Evolutionary conservation across 2,797 vertebrate species (phyloP), one percentile per base, ranked within the genome.

Genomic region (Thamnophis elegans): DNA sequence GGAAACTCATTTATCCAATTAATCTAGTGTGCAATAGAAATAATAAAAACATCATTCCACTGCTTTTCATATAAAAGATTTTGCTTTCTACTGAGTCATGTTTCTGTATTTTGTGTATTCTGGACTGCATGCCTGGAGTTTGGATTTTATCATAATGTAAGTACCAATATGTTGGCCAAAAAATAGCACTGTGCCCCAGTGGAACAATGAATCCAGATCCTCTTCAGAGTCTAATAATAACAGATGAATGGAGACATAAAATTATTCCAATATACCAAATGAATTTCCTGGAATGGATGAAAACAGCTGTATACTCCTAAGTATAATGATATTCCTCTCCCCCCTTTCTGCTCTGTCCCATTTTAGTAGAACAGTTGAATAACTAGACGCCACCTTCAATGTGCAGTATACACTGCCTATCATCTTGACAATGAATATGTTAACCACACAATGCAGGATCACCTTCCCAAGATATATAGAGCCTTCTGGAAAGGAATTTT

Each of bases 181-280:
- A 82, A 47, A 47, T 82, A 42, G 10, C 10, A 25, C 42, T 47
- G 42, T 12, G 42, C 20, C 22, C 10, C 42, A 82, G 42, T 82
- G 42, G 10, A 82, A 82, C 42, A 82, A 25, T 82, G 73, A 25
- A 82, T 20, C 56, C 73, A 68, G 92, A 94, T 91, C 91, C 92
- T 94, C 89, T 89, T 16, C 90, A 5, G 42, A 26, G n/a, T 60
- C 18, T 60, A 85, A 85, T 20, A 91, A 60, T 42, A 78, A 85
- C 28, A 60, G 20, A 10, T 16, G 13, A 22, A 58, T 88, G 9
- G 32, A 88, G 20, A 32, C 32, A 82, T 25, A 47, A 42, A 59
- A 59, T 14, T 51, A 62, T 42, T 42, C 47, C 36, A 26, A 59
- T 14, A 42, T 47, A 47, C 58, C 10, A 51, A 36, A 47, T 89